phyloP scores from a whole-genome alignment of 1,140 invertebrate species.

The Rhagoletis pomonella region DNA sequence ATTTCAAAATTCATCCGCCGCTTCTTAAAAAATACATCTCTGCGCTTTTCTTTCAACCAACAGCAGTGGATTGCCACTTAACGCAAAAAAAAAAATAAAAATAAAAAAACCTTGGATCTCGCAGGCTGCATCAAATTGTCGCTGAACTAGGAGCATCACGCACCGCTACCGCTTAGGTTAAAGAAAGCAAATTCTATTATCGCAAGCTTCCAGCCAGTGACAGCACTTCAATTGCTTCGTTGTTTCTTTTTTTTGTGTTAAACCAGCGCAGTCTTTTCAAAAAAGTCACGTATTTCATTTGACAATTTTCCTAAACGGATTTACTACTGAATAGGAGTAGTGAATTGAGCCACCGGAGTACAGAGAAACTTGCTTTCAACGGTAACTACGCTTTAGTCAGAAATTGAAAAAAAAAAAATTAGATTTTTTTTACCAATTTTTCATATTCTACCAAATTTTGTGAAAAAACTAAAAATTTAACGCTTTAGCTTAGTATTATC shows the following conservation, averaged over 20 bases:
- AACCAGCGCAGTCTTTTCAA: not conserved
- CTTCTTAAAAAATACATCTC: not conserved
- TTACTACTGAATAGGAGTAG: not conserved
- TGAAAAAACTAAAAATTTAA: not conserved
- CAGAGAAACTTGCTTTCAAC: too few species aligned
- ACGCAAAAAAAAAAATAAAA: not conserved
- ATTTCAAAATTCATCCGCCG: too few species aligned
- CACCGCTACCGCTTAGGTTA: not conserved
- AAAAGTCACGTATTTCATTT: constrained; percentile 11
- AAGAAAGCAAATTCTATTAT: constrained; percentile 7
- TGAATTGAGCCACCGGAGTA: too few species aligned
- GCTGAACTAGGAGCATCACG: too few species aligned
- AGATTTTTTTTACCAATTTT: too few species aligned
- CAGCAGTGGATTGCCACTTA: not conserved
- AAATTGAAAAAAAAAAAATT: too few species aligned
- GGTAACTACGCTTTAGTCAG: too few species aligned
- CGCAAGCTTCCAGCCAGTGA: not conserved
- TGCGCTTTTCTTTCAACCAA: not conserved
- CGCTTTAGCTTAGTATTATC: not conserved
- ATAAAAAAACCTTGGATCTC: not conserved
- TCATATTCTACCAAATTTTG: too few species aligned
- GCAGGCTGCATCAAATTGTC: too few species aligned
- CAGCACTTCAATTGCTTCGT: too few species aligned
- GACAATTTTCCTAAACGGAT: not conserved
- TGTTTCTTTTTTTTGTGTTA: not conserved